phyloP scores from a whole-genome alignment of 2,888 invertebrate species.

The Mimas tiliae region DNA sequence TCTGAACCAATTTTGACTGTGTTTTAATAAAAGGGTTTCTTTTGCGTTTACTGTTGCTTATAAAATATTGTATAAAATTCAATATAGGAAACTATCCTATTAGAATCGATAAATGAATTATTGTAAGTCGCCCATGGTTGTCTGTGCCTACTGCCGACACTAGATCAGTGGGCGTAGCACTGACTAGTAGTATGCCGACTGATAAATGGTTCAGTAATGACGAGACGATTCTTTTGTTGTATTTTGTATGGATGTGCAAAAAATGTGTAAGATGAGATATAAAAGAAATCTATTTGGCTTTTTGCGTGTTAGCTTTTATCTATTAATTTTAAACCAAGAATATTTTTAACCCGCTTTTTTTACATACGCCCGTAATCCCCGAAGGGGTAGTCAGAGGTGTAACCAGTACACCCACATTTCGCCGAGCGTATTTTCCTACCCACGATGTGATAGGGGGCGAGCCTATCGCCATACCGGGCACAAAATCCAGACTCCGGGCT shows the following conservation, averaged over 20 bases:
- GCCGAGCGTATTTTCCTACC: too few relatives aligned
- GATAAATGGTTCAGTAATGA: constrained; percentile 14
- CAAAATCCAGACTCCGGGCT: too few relatives aligned
- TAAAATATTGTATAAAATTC: too few relatives aligned
- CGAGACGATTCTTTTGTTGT: constrained; percentile 6
- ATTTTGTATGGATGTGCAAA: constrained; percentile 1
- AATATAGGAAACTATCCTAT: too few relatives aligned
- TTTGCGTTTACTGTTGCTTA: too few relatives aligned
- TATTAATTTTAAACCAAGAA: background rate
- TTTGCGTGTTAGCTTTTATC: background rate
- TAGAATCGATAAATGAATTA: background rate
- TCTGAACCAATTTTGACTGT: too few relatives aligned
- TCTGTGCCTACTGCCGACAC: background rate
- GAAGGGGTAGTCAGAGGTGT: too few relatives aligned
- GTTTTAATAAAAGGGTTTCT: too few relatives aligned
- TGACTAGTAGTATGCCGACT: background rate
- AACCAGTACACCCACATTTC: too few relatives aligned
- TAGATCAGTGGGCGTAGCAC: background rate
- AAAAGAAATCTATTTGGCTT: background rate
- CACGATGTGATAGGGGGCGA: too few relatives aligned
- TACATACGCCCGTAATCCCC: too few relatives aligned
- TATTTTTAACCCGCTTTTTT: background rate
- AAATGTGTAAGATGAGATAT: background rate
- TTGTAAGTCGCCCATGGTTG: background rate
- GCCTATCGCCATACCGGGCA: too few relatives aligned